phyloP scores from a whole-genome alignment of 2,797 vertebrate species.

The Gephyroberyx darwinii region DNA sequence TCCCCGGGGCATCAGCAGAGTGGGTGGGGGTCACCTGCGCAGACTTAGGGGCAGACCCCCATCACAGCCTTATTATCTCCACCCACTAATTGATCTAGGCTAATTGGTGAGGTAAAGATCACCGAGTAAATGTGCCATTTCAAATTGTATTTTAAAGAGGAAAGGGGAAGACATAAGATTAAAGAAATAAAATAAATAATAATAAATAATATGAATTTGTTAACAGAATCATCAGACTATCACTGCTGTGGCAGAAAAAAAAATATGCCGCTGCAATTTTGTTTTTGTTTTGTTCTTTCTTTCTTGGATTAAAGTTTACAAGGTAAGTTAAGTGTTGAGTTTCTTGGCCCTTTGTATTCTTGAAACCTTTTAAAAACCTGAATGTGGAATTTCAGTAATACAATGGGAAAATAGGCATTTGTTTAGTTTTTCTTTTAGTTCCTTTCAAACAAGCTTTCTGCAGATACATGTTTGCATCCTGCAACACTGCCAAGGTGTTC shows the following conservation, averaged over 20 bases:
- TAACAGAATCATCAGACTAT: neutral
- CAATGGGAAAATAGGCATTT: neutral
- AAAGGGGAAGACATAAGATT: constrained; percentile 5
- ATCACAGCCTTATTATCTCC: constrained; percentile 67
- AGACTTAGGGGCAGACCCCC: constrained; percentile 60
- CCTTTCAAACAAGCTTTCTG: too few relatives aligned
- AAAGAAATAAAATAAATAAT: neutral
- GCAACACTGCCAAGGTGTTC: constrained; percentile 2
- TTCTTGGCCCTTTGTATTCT: neutral
- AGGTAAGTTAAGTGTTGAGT: neutral
- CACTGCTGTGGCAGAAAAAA: neutral
- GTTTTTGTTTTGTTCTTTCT: neutral
- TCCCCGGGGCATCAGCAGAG: constrained; percentile 63
- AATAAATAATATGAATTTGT: neutral
- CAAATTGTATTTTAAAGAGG: constrained; percentile 23
- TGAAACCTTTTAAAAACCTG: neutral
- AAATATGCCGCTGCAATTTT: neutral
- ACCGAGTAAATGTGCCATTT: constrained; percentile 23
- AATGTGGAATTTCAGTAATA: too few relatives aligned
- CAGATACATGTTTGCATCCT: neutral
- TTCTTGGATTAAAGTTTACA: neutral
- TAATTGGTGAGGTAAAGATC: constrained; percentile 58
- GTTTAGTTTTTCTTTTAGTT: neutral
- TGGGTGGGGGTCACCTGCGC: constrained; percentile 70
- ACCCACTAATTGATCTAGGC: constrained; percentile 54